These are phyloP conservation scores for Sycophila sp. DNA, from an alignment of 1,140 invertebrate genomes.

Conservation along the genomic window DNA sequence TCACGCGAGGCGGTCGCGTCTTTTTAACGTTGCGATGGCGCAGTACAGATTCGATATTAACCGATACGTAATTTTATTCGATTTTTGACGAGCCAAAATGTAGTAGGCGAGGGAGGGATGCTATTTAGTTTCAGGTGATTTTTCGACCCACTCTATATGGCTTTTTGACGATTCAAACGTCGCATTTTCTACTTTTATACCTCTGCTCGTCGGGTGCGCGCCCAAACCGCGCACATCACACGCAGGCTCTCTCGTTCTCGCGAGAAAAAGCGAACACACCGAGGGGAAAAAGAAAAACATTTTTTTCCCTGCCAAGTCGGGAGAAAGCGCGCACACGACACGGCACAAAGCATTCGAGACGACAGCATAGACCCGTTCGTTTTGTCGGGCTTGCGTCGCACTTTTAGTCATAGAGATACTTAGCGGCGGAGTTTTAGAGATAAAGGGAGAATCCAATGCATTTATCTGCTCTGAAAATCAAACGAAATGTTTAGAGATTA, in stretches of 20 bases:
- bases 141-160: conserved; percentile 8
- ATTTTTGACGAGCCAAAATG: conserved; percentile 7
- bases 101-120: neutral
- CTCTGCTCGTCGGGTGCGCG: conserved; percentile 38
- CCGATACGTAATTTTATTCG: neutral
- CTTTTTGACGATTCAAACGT: conserved; percentile 41
- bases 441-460: conserved; percentile 28
- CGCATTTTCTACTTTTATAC: conserved; percentile 67
- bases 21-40: neutral
- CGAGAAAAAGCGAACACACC: conserved; percentile 15
- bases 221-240: neutral
- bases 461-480: conserved; percentile 22
- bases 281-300: no score
- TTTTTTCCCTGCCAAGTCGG: neutral
- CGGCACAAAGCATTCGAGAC: neutral
- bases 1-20: neutral
- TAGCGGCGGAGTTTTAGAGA: neutral
- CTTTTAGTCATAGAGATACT: conserved; percentile 17
- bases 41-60: conserved; percentile 22
- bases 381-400: neutral
- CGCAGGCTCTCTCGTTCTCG: no score
- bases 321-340: neutral
- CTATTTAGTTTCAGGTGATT: conserved; percentile 23
- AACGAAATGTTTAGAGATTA: conserved; percentile 15
- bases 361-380: neutral